Percentiles rank a stretch among this genome's conserved stretches.
Evolutionary conservation across 2,113 vertebrate species (phyloP).

Genomic region (Coreoperca whiteheadi): DNA sequence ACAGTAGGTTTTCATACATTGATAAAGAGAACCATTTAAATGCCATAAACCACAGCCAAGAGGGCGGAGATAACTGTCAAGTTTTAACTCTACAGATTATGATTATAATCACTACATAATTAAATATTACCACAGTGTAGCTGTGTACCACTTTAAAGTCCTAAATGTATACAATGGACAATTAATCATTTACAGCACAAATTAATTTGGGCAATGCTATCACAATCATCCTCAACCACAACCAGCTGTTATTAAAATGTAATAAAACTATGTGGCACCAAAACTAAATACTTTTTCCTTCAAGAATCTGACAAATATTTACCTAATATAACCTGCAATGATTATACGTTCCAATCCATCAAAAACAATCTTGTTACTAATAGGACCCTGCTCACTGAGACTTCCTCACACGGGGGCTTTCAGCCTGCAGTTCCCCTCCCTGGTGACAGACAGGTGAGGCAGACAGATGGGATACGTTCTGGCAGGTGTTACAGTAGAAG

Average conservation of each 20-base stretch:
- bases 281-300: background rate
- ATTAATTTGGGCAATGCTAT: background rate
- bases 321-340: background rate
- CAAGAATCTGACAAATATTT: constrained; percentile 4
- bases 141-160: background rate
- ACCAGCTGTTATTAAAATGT: background rate
- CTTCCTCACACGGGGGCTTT: constrained; percentile 18
- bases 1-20: background rate
- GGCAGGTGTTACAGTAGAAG: constrained; percentile 26
- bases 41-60: background rate
- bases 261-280: background rate
- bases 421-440: constrained; percentile 12
- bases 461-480: constrained; percentile 54
- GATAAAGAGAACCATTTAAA: constrained; percentile 8
- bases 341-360: background rate
- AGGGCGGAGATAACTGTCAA: background rate
- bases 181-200: background rate
- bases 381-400: background rate
- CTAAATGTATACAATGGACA: background rate
- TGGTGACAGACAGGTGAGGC: constrained; percentile 53
- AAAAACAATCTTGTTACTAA: background rate
- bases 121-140: background rate
- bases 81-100: background rate
- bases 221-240: constrained; percentile 7
- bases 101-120: background rate